Conservation (phyloP, 2,888 invertebrate genomes). For the Harpalus rubripes region DNA sequence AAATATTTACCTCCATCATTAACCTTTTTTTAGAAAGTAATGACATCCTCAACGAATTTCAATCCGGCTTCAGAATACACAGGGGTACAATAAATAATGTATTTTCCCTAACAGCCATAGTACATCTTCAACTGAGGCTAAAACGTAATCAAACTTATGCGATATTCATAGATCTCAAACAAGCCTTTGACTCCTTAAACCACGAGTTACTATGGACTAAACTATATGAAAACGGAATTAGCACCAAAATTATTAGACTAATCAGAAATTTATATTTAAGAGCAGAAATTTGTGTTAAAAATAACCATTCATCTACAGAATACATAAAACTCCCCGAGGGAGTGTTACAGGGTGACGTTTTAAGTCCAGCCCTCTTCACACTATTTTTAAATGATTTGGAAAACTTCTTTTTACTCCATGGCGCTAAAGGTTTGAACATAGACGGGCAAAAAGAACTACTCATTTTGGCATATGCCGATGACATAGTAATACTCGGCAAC, state of each 20-base stretch:
- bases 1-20: conserved; percentile 69
- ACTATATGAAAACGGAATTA: conserved; percentile 65
- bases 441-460: conserved; percentile 57
- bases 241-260: conserved; percentile 68
- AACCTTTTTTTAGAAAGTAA: conserved; percentile 68
- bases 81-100: conserved; percentile 70
- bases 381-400: conserved; percentile 68
- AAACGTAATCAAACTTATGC: conserved; percentile 67
- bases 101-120: conserved; percentile 68
- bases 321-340: conserved; percentile 67
- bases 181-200: conserved; percentile 68
- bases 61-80: conserved; percentile 69
- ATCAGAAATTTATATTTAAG: conserved; percentile 65
- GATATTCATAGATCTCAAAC: conserved; percentile 69
- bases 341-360: conserved; percentile 68
- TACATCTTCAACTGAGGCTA: conserved; percentile 62
- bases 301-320: conserved; percentile 65
- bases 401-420: conserved; percentile 44
- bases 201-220: conserved; percentile 68
- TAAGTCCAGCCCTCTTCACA: conserved; percentile 65
- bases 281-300: conserved; percentile 53
- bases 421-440: conserved; percentile 54
- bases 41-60: conserved; percentile 69
- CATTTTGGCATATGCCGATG: conserved; percentile 63
- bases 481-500: conserved; percentile 58